A percentile compares a stretch with the other conserved stretches of the same genome.
Evolutionary conservation across 2,888 invertebrate genomes (phyloP).

Genomic region (Tetropium fuscum): DNA sequence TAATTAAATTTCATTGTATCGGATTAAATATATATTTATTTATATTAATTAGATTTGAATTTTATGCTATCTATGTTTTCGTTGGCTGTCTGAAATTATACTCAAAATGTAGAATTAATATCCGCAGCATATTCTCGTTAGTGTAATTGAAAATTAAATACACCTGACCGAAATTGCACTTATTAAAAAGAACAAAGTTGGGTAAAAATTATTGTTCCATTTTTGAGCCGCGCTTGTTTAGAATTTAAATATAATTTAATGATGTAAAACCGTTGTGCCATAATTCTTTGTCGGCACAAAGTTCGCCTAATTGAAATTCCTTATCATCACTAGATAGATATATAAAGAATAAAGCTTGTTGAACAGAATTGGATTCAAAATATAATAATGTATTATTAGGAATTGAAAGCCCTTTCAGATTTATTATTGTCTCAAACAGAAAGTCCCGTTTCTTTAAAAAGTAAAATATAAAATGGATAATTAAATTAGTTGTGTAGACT

Average conservation of each 20-base stretch:
- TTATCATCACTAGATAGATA: conserved; percentile 26
- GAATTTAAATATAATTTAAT: conserved; percentile 27
- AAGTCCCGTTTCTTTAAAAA: conserved; percentile 3
- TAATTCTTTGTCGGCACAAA: conserved; percentile 19
- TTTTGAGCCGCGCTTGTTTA: conserved; percentile 13
- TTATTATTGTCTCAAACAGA: conserved; percentile 22
- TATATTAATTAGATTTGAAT: no score
- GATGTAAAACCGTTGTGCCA: conserved; percentile 8
- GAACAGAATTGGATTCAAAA: conserved; percentile 20
- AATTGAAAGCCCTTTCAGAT: conserved; percentile 23
- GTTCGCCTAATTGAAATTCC: conserved; percentile 24
- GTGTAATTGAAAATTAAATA: conserved; percentile 1
- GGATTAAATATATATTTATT: no score
- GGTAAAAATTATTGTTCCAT: conserved; percentile 8
- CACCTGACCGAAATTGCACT: conserved; percentile 2
- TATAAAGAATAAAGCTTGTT: conserved; percentile 26
- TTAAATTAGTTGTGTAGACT: conserved; percentile 5
- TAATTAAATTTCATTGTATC: no score
- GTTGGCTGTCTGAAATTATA: no score
- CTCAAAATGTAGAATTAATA: no score
- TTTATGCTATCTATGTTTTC: no score
- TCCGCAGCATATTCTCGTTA: neutral
- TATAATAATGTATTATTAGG: conserved; percentile 23
- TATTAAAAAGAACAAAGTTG: conserved; percentile 9
- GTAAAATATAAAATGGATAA: conserved; percentile 13